These are phyloP conservation scores for Hucho hucho DNA, from an alignment of 2,113 vertebrate genomes.

Conservation along the genomic window DNA sequence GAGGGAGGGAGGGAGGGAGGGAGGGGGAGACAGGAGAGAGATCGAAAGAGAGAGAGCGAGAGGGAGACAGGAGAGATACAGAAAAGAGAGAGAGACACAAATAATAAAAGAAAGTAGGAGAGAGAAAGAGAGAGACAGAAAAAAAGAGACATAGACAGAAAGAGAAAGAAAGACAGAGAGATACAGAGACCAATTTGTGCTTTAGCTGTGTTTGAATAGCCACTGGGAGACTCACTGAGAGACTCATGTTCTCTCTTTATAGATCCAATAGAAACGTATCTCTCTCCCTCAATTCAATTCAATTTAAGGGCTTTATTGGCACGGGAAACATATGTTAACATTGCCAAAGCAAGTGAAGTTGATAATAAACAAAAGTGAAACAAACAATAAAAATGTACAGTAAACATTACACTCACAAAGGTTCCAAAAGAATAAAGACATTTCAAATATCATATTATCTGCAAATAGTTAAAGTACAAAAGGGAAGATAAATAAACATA, in stretches of 20 bases:
- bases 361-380: too few relatives aligned
- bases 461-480: too few relatives aligned
- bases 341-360: too few relatives aligned
- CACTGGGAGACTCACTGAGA: conserved; percentile 6
- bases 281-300: too few relatives aligned
- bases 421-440: too few relatives aligned
- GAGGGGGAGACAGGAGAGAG: neutral
- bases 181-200: neutral
- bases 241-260: conserved; percentile 26
- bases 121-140: neutral
- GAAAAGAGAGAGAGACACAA: neutral
- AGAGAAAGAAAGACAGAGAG: neutral
- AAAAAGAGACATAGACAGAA: neutral
- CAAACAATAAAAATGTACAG: too few relatives aligned
- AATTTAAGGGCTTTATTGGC: too few relatives aligned
- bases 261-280: conserved; percentile 37
- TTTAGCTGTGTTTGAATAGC: conserved; percentile 16
- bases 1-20: conserved; percentile 1
- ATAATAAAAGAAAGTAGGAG: neutral
- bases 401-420: too few relatives aligned
- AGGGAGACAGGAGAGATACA: neutral
- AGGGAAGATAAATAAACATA: too few relatives aligned
- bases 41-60: neutral
- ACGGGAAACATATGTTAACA: too few relatives aligned
- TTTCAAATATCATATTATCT: too few relatives aligned